Conservation (phyloP, 2,113 vertebrate species). For the Accipiter virgatus region DNA sequence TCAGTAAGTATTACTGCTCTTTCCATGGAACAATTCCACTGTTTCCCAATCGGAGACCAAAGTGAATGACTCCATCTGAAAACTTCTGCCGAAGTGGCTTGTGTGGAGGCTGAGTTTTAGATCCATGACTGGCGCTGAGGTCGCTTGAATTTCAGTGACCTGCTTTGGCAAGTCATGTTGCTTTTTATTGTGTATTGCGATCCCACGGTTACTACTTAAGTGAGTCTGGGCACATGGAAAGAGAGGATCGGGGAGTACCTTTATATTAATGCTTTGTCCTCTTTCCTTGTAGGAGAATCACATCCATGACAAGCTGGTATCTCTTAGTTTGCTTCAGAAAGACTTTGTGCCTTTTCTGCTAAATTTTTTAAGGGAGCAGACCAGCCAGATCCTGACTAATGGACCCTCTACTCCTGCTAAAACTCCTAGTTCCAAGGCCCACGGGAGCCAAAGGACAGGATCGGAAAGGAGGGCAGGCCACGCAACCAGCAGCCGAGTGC, state of each 20-base stretch:
- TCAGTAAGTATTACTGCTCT: not conserved
- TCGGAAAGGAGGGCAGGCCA: constrained; percentile 60
- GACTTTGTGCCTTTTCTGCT: constrained; percentile 94
- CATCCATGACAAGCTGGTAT: constrained; percentile 51
- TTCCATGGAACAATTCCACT: not conserved
- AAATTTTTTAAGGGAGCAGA: constrained; percentile 94
- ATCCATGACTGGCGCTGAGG: not conserved
- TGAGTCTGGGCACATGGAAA: not conserved
- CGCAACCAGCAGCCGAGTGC: constrained; percentile 75
- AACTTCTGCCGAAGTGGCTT: not conserved
- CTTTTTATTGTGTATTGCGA: not conserved
- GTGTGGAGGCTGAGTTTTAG: not conserved
- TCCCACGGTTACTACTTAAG: not conserved
- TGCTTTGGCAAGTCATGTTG: not conserved
- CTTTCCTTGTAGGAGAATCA: constrained; percentile 67
- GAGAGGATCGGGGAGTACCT: not conserved
- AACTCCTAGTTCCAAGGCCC: constrained; percentile 78
- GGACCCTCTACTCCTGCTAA: constrained; percentile 92
- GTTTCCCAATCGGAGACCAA: not conserved
- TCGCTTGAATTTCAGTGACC: not conserved
- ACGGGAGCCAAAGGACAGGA: constrained; percentile 45
- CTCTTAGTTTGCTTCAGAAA: constrained; percentile 77
- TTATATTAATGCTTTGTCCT: not conserved
- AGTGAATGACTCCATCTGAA: not conserved
- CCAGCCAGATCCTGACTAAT: constrained; percentile 87